A percentile compares a stretch with the other conserved stretches of the same genome.
These are phyloP conservation scores for Hylaea fasciaria DNA, from an alignment of 2,888 invertebrate genomes.

Conservation along the genomic window DNA sequence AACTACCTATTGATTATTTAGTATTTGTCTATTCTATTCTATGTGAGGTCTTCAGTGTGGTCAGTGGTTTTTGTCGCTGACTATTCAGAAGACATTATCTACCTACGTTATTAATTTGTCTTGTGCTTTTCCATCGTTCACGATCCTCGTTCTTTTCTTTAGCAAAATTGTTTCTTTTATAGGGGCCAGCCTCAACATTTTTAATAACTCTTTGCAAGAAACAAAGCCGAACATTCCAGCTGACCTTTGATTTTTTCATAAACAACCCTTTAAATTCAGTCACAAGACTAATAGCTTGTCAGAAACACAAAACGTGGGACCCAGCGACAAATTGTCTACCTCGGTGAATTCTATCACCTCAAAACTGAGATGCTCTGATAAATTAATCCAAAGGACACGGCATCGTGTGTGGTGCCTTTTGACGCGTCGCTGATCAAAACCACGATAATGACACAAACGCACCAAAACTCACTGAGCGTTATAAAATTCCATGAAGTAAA, in stretches of 20 bases:
- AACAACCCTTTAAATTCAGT: conserved; percentile 21
- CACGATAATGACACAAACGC: conserved; percentile 69
- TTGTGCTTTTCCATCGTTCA: no score
- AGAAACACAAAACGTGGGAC: conserved; percentile 29
- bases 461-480: conserved; percentile 54
- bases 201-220: neutral
- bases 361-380: conserved; percentile 62
- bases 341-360: conserved; percentile 53
- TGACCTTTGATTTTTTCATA: conserved; percentile 12
- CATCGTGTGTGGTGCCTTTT: conserved; percentile 79
- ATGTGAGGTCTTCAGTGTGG: no score
- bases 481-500: conserved; percentile 71
- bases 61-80: no score
- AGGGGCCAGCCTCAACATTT: no score
- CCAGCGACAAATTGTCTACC: conserved; percentile 30
- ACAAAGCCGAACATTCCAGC: conserved; percentile 3
- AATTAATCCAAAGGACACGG: conserved; percentile 68
- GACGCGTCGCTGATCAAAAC: conserved; percentile 74
- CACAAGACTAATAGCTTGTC: conserved; percentile 28
- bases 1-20: no score
- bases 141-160: no score
- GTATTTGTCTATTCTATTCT: no score
- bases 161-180: no score
- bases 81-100: no score
- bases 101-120: no score